A percentile compares a stretch with the other conserved stretches of the same genome.
Conservation (phyloP, 2,888 invertebrate genomes). For the Lochmaea crataegi region DNA sequence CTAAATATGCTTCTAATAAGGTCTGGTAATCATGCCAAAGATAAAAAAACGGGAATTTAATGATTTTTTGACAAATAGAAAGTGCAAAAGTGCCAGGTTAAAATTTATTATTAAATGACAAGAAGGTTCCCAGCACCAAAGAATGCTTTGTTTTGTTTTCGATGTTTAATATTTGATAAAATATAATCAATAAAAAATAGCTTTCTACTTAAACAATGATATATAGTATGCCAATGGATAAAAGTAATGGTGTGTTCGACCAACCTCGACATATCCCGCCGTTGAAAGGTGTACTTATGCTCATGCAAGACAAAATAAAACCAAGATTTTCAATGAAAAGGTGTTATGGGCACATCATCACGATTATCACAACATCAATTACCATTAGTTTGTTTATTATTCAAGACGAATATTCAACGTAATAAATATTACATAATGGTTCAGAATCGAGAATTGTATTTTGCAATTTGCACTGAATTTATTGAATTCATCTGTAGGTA, state of each 20-base stretch:
- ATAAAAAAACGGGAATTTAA: too few species aligned
- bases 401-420: constrained; percentile 30
- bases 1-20: too few species aligned
- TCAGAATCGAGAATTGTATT: constrained; percentile 25
- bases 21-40: too few species aligned
- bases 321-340: constrained; percentile 18
- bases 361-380: constrained; percentile 21
- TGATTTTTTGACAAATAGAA: too few species aligned
- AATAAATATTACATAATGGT: constrained; percentile 37
- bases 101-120: too few species aligned
- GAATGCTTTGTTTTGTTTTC: too few species aligned
- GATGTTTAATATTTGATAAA: too few species aligned
- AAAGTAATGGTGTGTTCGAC: constrained; percentile 10
- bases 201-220: neutral
- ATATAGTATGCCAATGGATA: neutral
- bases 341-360: constrained; percentile 22
- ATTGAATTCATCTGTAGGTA: constrained; percentile 25
- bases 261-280: constrained; percentile 29
- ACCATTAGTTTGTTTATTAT: constrained; percentile 30
- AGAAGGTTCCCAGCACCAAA: too few species aligned
- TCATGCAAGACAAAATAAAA: neutral
- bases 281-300: constrained; percentile 22
- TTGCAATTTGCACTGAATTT: constrained; percentile 25
- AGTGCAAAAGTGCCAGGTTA: too few species aligned
- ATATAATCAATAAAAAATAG: too few species aligned